phyloP scores from a whole-genome alignment of 2,888 invertebrate species.

The Thecophora atra region DNA sequence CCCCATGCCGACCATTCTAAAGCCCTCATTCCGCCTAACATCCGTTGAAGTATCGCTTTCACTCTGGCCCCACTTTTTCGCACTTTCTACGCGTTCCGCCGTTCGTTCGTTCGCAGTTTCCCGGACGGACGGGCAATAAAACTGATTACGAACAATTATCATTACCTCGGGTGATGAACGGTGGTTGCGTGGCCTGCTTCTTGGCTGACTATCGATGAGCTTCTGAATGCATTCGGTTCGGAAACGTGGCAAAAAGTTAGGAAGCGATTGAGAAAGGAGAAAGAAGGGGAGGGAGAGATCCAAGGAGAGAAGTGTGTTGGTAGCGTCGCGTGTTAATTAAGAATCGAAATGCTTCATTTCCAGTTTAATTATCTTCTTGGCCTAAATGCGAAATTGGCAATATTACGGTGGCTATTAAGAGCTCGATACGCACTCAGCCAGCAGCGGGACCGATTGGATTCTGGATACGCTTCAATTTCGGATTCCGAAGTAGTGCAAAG shows the following conservation, averaged over 20 bases:
- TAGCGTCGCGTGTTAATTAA: constrained; percentile 23
- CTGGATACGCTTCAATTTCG: background rate
- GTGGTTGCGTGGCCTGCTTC: constrained; percentile 4
- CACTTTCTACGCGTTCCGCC: background rate
- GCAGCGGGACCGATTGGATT: background rate
- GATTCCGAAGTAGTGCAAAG: background rate
- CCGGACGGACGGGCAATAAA: constrained; percentile 26
- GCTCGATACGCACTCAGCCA: constrained; percentile 14
- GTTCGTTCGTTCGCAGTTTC: constrained; percentile 10
- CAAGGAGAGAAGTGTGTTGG: too few relatives aligned
- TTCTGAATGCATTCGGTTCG: too few relatives aligned
- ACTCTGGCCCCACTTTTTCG: background rate
- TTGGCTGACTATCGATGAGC: too few relatives aligned
- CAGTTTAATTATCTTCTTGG: constrained; percentile 42
- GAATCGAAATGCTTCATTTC: background rate
- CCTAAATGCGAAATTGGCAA: constrained; percentile 38
- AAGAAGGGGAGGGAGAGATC: too few relatives aligned
- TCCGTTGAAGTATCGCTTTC: background rate
- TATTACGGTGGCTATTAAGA: constrained; percentile 38
- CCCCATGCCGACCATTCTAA: background rate
- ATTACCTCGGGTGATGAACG: constrained; percentile 34
- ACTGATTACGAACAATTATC: constrained; percentile 35
- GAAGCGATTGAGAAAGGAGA: too few relatives aligned
- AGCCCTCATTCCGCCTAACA: background rate
- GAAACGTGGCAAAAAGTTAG: too few relatives aligned